Evolutionary conservation across 2,797 vertebrate species (phyloP).

Genomic region (Sebastes taczanowskii): DNA sequence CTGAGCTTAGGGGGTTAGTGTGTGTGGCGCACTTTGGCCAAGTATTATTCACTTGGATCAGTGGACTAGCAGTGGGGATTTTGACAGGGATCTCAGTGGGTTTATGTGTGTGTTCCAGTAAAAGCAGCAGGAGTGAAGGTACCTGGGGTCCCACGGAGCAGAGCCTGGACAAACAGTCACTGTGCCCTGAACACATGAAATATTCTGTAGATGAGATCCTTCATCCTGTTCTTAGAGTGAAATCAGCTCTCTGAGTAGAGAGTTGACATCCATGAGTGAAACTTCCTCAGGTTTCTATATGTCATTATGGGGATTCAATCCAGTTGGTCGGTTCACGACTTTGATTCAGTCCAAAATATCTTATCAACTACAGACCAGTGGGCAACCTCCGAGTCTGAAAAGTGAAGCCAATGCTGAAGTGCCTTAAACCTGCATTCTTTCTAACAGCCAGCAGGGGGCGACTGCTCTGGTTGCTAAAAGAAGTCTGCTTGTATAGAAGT

Average conservation of each 20-base stretch:
- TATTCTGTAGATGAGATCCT: not conserved
- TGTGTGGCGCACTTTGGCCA: not conserved
- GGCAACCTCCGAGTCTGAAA: too few species aligned
- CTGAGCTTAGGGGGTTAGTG: not conserved
- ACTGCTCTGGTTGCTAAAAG: too few species aligned
- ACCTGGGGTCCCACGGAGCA: not conserved
- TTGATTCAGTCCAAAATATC: not conserved
- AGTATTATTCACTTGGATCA: constrained; percentile 21
- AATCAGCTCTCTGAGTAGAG: not conserved
- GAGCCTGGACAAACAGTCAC: not conserved
- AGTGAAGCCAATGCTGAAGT: too few species aligned
- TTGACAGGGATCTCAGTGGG: constrained; percentile 13
- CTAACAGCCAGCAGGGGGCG: too few species aligned
- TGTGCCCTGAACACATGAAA: not conserved
- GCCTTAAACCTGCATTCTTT: too few species aligned
- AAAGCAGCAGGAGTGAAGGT: constrained; percentile 13
- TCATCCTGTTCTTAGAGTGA: not conserved
- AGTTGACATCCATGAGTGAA: not conserved
- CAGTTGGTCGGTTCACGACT: not conserved
- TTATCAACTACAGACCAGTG: not conserved
- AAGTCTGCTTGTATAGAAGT: too few species aligned
- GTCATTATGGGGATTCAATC: not conserved
- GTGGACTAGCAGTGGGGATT: constrained; percentile 15
- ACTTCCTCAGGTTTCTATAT: not conserved
- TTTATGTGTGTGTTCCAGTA: constrained; percentile 16